Evolutionary conservation across 1,140 invertebrate species (phyloP).

Genomic region (Apis dorsata): DNA sequence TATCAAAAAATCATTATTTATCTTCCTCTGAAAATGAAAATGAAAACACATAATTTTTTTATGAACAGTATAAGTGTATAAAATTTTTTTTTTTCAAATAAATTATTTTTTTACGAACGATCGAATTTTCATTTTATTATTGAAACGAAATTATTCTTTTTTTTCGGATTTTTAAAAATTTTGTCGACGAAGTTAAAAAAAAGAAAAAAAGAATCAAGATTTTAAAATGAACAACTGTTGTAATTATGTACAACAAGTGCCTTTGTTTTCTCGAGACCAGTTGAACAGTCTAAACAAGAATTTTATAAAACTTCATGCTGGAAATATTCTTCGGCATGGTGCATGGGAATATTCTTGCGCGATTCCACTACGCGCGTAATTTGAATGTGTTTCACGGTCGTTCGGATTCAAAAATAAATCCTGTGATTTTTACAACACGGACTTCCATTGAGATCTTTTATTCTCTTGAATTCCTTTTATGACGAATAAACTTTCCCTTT

Average conservation of each 20-base stretch:
- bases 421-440: conserved; percentile 43
- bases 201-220: not conserved
- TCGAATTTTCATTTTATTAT: not conserved
- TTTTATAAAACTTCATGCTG: conserved; percentile 14
- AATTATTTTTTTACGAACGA: not conserved
- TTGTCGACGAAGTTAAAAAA: not conserved
- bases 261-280: not conserved
- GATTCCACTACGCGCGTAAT: conserved; percentile 42
- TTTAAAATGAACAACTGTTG: not conserved
- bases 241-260: not conserved
- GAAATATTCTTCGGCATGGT: not conserved
- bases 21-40: no score
- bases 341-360: not conserved
- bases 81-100: no score
- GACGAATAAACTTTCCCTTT: not conserved
- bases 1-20: no score
- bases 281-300: conserved; percentile 6
- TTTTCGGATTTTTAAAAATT: not conserved
- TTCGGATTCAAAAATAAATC: conserved; percentile 63
- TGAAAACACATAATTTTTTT: no score
- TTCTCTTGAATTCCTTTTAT: not conserved
- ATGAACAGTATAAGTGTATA: no score
- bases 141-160: not conserved
- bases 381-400: conserved; percentile 68
- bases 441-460: conserved; percentile 26